Conservation (phyloP, 2,797 vertebrate genomes). For the Garrulus glandarius region DNA sequence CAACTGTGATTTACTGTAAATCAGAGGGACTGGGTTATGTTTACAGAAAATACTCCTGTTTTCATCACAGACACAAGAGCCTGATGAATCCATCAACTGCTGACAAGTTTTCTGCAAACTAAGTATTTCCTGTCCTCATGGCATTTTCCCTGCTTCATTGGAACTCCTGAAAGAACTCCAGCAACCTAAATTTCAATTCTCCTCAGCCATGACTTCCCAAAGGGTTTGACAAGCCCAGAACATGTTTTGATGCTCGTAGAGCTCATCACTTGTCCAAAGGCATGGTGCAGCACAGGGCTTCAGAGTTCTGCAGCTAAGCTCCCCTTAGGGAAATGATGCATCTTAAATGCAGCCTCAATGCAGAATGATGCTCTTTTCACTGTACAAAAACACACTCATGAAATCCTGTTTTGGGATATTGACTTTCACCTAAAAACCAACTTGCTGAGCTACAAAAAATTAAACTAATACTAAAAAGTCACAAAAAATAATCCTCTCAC, state of each 20-base stretch:
- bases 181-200: background rate
- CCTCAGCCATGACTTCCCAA: fast-evolving
- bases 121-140: background rate
- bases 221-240: background rate
- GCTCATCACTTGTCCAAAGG: background rate
- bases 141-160: background rate
- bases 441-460: background rate
- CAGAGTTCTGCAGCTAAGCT: background rate
- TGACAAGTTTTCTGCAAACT: background rate
- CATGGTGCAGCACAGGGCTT: background rate
- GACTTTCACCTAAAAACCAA: background rate
- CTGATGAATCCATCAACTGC: background rate
- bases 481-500: background rate
- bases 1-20: background rate
- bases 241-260: fast-evolving
- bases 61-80: background rate
- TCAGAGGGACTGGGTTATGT: background rate
- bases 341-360: background rate
- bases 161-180: background rate
- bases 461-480: background rate
- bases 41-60: background rate
- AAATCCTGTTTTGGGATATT: background rate
- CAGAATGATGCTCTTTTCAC: background rate
- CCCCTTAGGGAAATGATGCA: background rate
- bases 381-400: background rate